These are phyloP conservation scores for Globodera ellingtonae DNA, from an alignment of 1,140 invertebrate species.

Conservation along the genomic window DNA sequence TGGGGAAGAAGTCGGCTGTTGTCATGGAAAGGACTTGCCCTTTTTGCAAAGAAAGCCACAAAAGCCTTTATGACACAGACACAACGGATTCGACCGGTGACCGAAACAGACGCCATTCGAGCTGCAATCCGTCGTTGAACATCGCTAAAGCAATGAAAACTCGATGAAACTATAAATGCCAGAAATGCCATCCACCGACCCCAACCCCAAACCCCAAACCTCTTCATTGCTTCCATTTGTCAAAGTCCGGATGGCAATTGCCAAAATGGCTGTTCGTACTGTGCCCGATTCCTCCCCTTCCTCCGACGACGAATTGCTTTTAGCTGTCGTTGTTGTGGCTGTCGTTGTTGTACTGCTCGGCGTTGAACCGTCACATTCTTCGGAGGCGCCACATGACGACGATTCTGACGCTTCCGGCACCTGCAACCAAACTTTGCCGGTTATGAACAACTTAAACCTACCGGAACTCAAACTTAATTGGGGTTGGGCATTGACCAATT, in stretches of 20 bases:
- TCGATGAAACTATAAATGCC: not conserved
- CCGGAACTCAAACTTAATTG: too few species aligned
- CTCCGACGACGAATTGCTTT: not conserved
- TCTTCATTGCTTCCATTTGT: not conserved
- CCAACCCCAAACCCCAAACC: not conserved
- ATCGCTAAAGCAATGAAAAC: not conserved
- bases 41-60: constrained; percentile 15
- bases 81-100: not conserved
- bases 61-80: constrained; percentile 11
- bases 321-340: not conserved
- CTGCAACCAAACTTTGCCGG: too few species aligned
- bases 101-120: constrained; percentile 27
- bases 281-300: not conserved
- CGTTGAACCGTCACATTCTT: not conserved
- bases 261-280: not conserved
- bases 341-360: not conserved
- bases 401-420: not conserved
- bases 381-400: constrained; percentile 6
- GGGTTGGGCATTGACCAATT: too few species aligned
- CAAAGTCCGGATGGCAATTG: constrained; percentile 4
- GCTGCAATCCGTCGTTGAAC: constrained; percentile 7
- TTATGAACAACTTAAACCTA: too few species aligned
- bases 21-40: not conserved
- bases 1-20: not conserved
- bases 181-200: not conserved